These are phyloP conservation scores for Eremophila alpestris DNA, from an alignment of 2,797 vertebrate species.

Conservation along the genomic window DNA sequence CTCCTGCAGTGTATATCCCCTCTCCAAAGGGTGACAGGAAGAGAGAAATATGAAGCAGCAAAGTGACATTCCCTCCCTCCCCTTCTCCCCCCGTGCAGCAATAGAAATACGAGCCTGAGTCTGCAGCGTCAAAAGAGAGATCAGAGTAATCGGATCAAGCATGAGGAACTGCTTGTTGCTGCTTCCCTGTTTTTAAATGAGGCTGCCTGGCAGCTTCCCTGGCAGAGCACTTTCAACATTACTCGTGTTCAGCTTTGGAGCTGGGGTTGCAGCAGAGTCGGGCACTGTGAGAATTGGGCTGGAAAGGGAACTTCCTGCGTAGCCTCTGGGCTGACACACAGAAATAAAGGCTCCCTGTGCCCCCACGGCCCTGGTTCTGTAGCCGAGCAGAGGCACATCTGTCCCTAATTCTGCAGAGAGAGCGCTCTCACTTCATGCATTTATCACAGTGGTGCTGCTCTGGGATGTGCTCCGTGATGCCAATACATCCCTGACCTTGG, in stretches of 20 bases:
- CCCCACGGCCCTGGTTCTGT: not conserved
- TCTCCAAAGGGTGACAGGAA: conserved; percentile 11
- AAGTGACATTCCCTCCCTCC: conserved; percentile 16
- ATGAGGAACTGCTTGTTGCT: conserved; percentile 71
- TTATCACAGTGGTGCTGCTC: not conserved
- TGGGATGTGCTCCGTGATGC: not conserved
- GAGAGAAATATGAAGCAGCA: conserved; percentile 28
- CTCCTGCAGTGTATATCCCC: not conserved
- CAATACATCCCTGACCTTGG: conserved; percentile 3
- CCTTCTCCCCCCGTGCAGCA: conserved; percentile 16
- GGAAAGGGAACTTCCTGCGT: not conserved
- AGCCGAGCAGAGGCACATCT: not conserved
- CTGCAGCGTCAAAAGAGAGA: conserved; percentile 72
- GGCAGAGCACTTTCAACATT: not conserved
- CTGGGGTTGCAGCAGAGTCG: not conserved
- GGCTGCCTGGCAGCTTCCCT: conserved; percentile 53
- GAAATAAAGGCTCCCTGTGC: not conserved
- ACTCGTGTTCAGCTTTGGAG: conserved; percentile 3
- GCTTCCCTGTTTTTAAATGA: conserved; percentile 52
- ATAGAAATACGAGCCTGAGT: conserved; percentile 66
- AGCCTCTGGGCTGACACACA: not conserved
- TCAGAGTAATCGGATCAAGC: conserved; percentile 72
- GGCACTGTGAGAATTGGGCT: conserved; percentile 9
- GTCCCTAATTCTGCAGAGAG: not conserved
- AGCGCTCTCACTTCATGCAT: not conserved